Evolutionary conservation across 1,140 invertebrate genomes (phyloP).

Genomic region (Frieseomelitta varia): DNA sequence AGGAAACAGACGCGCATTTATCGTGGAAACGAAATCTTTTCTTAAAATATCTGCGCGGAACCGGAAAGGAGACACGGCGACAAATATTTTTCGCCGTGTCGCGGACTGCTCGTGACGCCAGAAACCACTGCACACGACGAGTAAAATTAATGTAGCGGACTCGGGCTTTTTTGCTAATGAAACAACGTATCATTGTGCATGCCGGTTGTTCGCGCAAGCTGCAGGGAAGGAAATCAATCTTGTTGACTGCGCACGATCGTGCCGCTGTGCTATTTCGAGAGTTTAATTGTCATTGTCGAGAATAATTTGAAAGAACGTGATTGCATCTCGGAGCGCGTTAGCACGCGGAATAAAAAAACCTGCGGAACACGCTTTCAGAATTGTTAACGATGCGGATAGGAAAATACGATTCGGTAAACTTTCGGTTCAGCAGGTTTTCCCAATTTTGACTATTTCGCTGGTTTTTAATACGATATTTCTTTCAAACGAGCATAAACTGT

Average conservation of each 20-base stretch:
- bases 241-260: no score
- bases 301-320: not conserved
- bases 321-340: not conserved
- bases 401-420: not conserved
- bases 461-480: no score
- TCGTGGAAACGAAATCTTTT: slow-evolving; percentile 2
- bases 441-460: no score
- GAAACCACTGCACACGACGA: rapidly evolving
- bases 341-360: not conserved
- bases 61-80: not conserved
- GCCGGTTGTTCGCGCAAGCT: no score
- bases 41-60: not conserved
- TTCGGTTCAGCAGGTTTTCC: no score
- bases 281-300: not conserved
- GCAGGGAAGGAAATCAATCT: no score
- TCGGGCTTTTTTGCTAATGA: not conserved
- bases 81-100: not conserved
- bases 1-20: not conserved
- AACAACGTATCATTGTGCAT: not conserved
- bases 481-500: no score
- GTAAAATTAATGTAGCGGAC: not conserved
- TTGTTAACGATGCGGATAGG: not conserved
- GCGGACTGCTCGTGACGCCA: not conserved
- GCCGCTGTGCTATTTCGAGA: not conserved
- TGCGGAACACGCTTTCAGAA: not conserved